These are phyloP conservation scores for Cheilosia scutellata DNA, from an alignment of 2,888 invertebrate genomes.

Conservation along the genomic window DNA sequence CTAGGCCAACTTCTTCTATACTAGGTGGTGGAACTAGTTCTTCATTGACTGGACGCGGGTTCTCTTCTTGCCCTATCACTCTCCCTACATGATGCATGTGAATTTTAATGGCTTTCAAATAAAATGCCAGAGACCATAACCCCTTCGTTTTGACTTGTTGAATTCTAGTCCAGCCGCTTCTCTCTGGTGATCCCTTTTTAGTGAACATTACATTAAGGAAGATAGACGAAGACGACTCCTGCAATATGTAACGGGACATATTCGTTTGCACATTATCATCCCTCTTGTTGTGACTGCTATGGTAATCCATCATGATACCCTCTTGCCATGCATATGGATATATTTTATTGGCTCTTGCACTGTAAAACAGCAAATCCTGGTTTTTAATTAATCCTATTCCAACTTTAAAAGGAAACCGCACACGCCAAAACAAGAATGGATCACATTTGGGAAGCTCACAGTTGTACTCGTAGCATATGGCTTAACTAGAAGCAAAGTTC, in stretches of 20 bases:
- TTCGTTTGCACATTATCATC: background rate
- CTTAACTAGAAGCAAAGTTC: slow-evolving; percentile 31
- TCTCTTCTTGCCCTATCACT: too few species aligned
- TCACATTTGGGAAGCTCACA: background rate
- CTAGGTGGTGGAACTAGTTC: too few species aligned
- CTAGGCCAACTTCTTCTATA: too few species aligned
- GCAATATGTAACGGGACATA: background rate
- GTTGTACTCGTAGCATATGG: slow-evolving; percentile 37
- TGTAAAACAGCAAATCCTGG: background rate
- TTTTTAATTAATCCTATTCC: slow-evolving; percentile 27
- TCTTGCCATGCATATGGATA: background rate
- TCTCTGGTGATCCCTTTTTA: slow-evolving; percentile 15
- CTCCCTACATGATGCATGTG: too few species aligned
- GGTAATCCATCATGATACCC: slow-evolving; percentile 44
- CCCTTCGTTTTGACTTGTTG: background rate
- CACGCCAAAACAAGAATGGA: background rate
- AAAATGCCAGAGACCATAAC: background rate
- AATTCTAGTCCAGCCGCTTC: slow-evolving; percentile 22
- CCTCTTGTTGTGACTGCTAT: background rate
- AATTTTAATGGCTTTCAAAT: too few species aligned
- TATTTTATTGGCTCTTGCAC: background rate
- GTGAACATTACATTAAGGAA: background rate
- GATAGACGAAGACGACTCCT: background rate
- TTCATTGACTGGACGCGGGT: too few species aligned
- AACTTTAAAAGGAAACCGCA: slow-evolving; percentile 25